Base-by-base conservation (phyloP, 2,797 vertebrate genomes). In the Tragelaphus oryx region DNA sequence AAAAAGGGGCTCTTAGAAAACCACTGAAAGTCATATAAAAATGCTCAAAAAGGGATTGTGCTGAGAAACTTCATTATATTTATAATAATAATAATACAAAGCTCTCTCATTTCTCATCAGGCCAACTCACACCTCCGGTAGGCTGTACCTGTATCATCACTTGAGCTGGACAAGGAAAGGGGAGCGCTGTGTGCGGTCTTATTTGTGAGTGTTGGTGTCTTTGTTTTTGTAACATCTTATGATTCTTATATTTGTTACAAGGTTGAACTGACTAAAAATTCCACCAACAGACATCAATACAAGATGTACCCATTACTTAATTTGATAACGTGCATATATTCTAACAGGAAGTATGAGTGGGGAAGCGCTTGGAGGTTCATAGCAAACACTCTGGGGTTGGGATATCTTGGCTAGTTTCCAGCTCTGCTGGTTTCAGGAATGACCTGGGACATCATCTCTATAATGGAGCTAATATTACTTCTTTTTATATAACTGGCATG, bases 141-240 rank as follows among this genome's bases (percentile, higher is more conserved):
- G 48, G 26, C 60, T 71, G 26, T 28, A 3, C 17, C 13, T 26
- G 3, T 9, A 6, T 44, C 37, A 14, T 8, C 55, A 8, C 0
- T 11, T 2, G 18, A 37, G 24, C 14, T 59, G 54, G 37, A 4
- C 1, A 13, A 22, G 5, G 17, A 50, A n/a, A 41, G 24, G 1
- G 1, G 20, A 0, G 13, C 46, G 6, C 4, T 16, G 1, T 4
- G 11, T 0, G 2, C 3, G 1, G 1, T 1, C 11, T 33, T 37
- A 1, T 52, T n/a, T 4, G 5, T 8, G 26, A 82, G 18, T 12
- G 30, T 24, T 30, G 12, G 1, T 24, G 3, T 87, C 12, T 65
- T 30, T 5, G 6, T 8, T 6, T 79, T 22, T 50, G 4, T 18
- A 55, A 54, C 17, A 17, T 33, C 24, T 78, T 55, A 62, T 48